phyloP scores from a whole-genome alignment of 2,113 vertebrate species.

The Dasyprocta punctata region DNA sequence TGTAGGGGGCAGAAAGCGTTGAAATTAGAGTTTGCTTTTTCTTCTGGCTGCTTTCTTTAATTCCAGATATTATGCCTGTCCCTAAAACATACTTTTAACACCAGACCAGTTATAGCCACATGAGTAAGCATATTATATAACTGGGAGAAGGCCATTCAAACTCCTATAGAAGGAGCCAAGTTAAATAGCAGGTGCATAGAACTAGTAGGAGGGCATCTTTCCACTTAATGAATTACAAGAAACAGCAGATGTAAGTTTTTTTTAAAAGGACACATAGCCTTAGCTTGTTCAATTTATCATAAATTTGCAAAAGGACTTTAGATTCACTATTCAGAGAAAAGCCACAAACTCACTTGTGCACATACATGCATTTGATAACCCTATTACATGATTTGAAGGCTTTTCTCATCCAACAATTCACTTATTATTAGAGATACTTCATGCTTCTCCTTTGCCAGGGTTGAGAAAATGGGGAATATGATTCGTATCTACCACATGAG shows the following conservation, averaged over 20 bases:
- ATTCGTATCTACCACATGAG: background rate
- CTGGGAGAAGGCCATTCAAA: conserved; percentile 31
- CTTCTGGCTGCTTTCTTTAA: conserved; percentile 38
- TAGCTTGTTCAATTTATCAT: background rate
- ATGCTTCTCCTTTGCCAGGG: background rate
- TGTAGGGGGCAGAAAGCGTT: background rate
- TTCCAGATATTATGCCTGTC: conserved; percentile 55
- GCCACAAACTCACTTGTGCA: background rate
- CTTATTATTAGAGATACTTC: background rate
- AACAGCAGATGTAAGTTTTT: conserved; percentile 44
- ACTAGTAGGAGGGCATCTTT: conserved; percentile 42
- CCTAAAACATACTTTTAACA: conserved; percentile 45
- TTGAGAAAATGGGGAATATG: conserved; percentile 6
- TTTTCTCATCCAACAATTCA: conserved; percentile 40
- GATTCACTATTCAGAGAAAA: conserved; percentile 11
- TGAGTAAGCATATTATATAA: conserved; percentile 68
- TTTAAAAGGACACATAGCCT: background rate
- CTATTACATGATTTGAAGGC: background rate
- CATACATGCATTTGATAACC: background rate
- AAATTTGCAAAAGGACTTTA: conserved; percentile 41
- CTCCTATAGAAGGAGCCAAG: conserved; percentile 38
- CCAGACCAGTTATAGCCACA: background rate
- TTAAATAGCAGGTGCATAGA: conserved; percentile 59
- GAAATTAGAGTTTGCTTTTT: background rate
- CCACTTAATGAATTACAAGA: conserved; percentile 66